Percentiles rank a stretch among this genome's conserved stretches.
phyloP scores from a whole-genome alignment of 2,888 invertebrate species.

The Caenorhabditis imperialis region DNA sequence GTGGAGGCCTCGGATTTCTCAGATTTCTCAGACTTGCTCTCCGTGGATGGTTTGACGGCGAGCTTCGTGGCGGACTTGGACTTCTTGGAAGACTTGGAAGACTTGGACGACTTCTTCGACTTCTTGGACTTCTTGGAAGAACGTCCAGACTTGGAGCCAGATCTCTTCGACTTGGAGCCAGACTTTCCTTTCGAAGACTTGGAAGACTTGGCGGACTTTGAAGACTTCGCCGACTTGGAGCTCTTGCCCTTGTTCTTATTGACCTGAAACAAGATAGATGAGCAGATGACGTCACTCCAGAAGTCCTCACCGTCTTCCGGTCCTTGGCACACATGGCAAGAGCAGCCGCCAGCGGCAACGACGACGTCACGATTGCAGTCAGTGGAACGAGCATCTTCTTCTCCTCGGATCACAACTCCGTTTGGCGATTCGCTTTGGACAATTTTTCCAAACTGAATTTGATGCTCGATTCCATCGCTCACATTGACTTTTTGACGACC shows the following conservation, averaged over 20 bases:
- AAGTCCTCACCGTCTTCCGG: constrained; percentile 23
- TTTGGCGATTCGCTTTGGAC: constrained; percentile 19
- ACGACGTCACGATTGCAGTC: constrained; percentile 40
- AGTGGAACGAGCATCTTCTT: constrained; percentile 46
- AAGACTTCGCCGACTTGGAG: constrained; percentile 21
- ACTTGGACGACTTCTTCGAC: constrained; percentile 9
- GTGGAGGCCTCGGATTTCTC: not conserved
- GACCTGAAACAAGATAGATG: constrained; percentile 10
- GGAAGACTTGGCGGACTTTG: constrained; percentile 14
- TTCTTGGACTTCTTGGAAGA: not conserved
- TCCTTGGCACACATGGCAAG: constrained; percentile 46
- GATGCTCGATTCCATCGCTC: constrained; percentile 3
- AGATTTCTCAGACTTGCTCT: constrained; percentile 8
- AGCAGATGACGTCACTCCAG: not conserved
- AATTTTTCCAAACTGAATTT: constrained; percentile 29
- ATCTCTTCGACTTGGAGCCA: constrained; percentile 9
- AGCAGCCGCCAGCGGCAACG: constrained; percentile 47
- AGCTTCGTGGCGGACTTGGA: not conserved
- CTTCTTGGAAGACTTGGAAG: constrained; percentile 5
- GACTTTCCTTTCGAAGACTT: constrained; percentile 24
- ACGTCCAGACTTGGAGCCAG: constrained; percentile 3
- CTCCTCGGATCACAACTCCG: constrained; percentile 24
- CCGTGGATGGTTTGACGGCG: not conserved
- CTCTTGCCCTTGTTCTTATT: constrained; percentile 24
- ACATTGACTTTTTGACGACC: constrained; percentile 4